Evolutionary conservation across 2,113 vertebrate species (phyloP).

Genomic region (Antennarius striatus): DNA sequence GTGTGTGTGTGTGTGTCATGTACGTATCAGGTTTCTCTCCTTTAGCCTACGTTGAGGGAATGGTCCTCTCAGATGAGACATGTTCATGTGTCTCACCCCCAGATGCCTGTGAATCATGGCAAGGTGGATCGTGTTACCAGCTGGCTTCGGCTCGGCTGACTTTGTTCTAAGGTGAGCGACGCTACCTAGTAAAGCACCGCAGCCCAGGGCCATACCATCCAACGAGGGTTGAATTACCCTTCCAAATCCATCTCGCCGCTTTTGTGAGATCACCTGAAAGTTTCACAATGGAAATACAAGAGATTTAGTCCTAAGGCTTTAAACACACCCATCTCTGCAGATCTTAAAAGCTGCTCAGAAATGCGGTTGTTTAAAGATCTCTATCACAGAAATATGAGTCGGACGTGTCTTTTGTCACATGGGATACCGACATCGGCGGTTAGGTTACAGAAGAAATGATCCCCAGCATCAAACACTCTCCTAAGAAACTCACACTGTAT

Average conservation of each 20-base stretch:
- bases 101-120: slow-evolving; percentile 69
- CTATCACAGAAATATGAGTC: no score
- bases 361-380: neutral
- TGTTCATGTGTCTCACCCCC: slow-evolving; percentile 57
- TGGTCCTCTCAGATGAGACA: slow-evolving; percentile 46
- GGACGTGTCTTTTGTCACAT: no score
- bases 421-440: no score
- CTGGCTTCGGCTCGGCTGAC: slow-evolving; percentile 52
- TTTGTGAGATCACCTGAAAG: slow-evolving; percentile 52
- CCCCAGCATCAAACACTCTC: no score
- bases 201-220: slow-evolving; percentile 49
- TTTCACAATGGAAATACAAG: slow-evolving; percentile 55
- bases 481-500: no score
- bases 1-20: neutral
- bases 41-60: slow-evolving; percentile 34
- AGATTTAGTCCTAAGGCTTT: slow-evolving; percentile 38
- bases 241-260: slow-evolving; percentile 48
- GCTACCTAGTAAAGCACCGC: slow-evolving; percentile 36
- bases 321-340: slow-evolving; percentile 40
- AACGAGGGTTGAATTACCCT: slow-evolving; percentile 58
- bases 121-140: slow-evolving; percentile 56
- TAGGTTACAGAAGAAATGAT: no score
- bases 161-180: slow-evolving; percentile 69
- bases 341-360: slow-evolving; percentile 16
- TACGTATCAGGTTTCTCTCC: slow-evolving; percentile 49